Percentiles rank a stretch among this genome's conserved stretches.
phyloP scores from a whole-genome alignment of 2,797 vertebrate genomes.

The Pseudopleuronectes americanus region DNA sequence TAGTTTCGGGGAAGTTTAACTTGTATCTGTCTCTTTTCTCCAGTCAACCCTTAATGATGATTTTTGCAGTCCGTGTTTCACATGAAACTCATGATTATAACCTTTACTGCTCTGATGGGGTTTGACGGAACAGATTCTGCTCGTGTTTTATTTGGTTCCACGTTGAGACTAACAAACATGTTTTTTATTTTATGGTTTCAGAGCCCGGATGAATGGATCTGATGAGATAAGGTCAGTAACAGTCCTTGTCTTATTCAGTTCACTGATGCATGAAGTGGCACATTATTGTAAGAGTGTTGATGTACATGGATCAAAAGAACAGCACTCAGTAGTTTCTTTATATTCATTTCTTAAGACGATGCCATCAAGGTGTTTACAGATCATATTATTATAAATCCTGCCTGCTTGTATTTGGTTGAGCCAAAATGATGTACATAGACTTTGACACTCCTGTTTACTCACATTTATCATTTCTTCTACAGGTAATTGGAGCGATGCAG shows the following conservation, averaged over 20 bases:
- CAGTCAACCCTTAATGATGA: constrained; percentile 81
- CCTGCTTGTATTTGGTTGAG: too few relatives aligned
- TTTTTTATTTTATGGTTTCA: constrained; percentile 8
- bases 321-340: too few relatives aligned
- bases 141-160: rapidly evolving
- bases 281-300: too few relatives aligned
- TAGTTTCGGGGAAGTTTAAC: too few relatives aligned
- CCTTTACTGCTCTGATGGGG: constrained; percentile 76
- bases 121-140: constrained; percentile 35
- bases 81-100: constrained; percentile 79
- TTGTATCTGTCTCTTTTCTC: background rate
- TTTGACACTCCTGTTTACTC: background rate
- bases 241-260: too few relatives aligned
- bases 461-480: background rate
- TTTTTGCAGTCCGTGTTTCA: constrained; percentile 85
- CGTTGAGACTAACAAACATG: background rate
- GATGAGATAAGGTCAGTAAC: constrained; percentile 5
- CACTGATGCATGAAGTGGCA: too few relatives aligned
- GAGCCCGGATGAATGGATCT: background rate
- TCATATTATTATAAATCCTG: too few relatives aligned
- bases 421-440: too few relatives aligned
- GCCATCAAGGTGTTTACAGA: too few relatives aligned
- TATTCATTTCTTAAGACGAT: too few relatives aligned
- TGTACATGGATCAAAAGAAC: too few relatives aligned
- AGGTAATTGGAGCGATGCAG: constrained; percentile 5